Base-by-base conservation (phyloP, 92 coral and sea anemone species). In the Actinostola sp. region DNA sequence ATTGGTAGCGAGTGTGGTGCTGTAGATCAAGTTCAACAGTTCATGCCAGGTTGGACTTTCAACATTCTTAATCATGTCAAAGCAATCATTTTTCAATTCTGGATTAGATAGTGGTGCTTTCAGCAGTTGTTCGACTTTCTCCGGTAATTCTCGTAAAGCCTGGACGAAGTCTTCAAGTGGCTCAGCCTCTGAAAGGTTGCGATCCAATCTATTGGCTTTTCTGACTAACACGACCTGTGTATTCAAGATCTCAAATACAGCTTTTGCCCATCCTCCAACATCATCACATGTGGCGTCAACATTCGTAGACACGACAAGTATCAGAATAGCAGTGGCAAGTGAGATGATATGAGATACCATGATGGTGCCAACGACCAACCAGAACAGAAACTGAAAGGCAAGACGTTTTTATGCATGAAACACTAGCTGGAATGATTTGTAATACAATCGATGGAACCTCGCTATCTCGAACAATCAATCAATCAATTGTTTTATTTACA, bases 11-110 rank as follows among this genome's bases (percentile, higher is more conserved):
- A 52, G 59, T 26, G 30, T 19, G 30, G 2, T 52, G 30, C 30
- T 52, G 10, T 52, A 7, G 59, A 52, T 19, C 8, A 57, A 38
- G 0, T 4, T 1, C 2, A 27, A 5, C n/a, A 12, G 17, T 1
- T 57, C 33, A 9, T 17, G 3, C 39, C 36, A 57, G 14, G 6
- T 4, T 3, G 8, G 10, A 5, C 11, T 4, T 36, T 11, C 42
- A 36, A 4, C 6, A 6, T 1, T 2, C n/a, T 36, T 13, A 57
- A 57, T 57, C 63, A 57, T 26, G 15, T 3, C 3, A 17, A 57
- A 57, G 19, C 63, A 57, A 27, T 57, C 63, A 57, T 57, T 57
- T 30, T 6, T 27, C 3, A 57, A 27, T 30, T 57, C 63, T 57
- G 63, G 63, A 4, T 57, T 13, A 19, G 38, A 3, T 17, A 57